Evolutionary conservation across 64 coral and sea anemone species (phyloP).

Genomic region (Stylophora pistillata): DNA sequence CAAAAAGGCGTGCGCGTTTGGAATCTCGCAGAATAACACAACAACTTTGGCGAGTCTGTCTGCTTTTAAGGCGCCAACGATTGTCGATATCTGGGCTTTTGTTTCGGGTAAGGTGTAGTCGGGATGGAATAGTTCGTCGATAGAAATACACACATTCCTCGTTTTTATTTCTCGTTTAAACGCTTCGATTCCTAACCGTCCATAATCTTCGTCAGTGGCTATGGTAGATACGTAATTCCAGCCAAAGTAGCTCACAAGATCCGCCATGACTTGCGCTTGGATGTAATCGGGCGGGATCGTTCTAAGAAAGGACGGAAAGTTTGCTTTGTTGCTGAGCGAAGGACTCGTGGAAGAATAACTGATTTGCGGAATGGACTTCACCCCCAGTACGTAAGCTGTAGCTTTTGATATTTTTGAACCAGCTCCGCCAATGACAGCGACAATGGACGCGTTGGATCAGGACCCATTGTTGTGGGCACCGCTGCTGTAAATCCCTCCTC

Average conservation of each 20-base stretch:
- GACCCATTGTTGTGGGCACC: not conserved
- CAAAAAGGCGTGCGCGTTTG: slow-evolving; percentile 73
- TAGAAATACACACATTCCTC: slow-evolving; percentile 83
- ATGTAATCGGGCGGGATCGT: slow-evolving; percentile 92
- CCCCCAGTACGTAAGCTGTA: slow-evolving; percentile 63
- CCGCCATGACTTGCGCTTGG: slow-evolving; percentile 94
- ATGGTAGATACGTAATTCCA: slow-evolving; percentile 94
- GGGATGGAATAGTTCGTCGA: slow-evolving; percentile 87
- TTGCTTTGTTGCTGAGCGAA: slow-evolving; percentile 75
- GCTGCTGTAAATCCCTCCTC: not conserved
- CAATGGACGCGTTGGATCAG: slow-evolving; percentile 48
- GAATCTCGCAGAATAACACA: slow-evolving; percentile 82
- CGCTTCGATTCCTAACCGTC: slow-evolving; percentile 81
- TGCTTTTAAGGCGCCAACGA: slow-evolving; percentile 62
- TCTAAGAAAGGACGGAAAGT: slow-evolving; percentile 88
- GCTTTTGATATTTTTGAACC: slow-evolving; percentile 91
- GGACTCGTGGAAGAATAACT: slow-evolving; percentile 99
- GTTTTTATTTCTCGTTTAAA: slow-evolving; percentile 84
- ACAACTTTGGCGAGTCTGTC: slow-evolving; percentile 74
- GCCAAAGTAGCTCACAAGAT: slow-evolving; percentile 69
- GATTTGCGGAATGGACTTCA: slow-evolving; percentile 83
- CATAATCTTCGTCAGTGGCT: slow-evolving; percentile 93
- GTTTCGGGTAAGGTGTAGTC: slow-evolving; percentile 67
- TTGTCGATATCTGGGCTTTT: slow-evolving; percentile 48
- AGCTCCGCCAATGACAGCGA: slow-evolving; percentile 83